Evolutionary conservation across 2,797 vertebrate genomes (phyloP), one percentile per base, ranked within the genome.

Genomic region (Pangasius djambal): DNA sequence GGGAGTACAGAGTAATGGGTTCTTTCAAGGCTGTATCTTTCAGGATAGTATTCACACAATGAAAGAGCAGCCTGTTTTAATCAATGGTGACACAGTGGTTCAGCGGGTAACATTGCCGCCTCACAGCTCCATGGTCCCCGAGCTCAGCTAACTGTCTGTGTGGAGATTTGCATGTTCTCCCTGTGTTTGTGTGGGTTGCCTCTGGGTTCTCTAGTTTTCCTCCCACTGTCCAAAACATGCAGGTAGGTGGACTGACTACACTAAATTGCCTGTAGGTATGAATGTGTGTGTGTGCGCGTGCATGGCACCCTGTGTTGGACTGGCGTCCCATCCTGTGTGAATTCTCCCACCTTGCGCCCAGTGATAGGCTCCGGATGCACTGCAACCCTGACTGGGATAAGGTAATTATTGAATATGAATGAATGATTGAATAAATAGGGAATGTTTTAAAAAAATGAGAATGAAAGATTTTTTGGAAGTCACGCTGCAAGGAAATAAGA

Each of bases 141-240:
- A 86, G 70, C 55, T 75, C 85, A 86, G 55, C 55, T 86, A 86
- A n/a, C 85, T 59, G 34, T 86, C 69, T 86, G 34, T 55, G 20
- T 86, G 6, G 52, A 61, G 15, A 86, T 86, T 61, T 37, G 48
- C 65, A 55, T 85, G 65, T 55, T 85, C 67, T 72, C 22, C 20
- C 16, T 86, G 69, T 85, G 83, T 72, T 70, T 70, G 48, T 34
- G 55, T 75, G 70, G 85, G 70, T 75, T 86, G 37, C 57, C 15
- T 44, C 22, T 86, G 67, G 20, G 31, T 86, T 34, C 84, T 86
- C 31, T 8, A 13, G 52, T n/a, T 74, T 86, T 86, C 37, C 67
- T 86, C 34, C 69, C 37, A 40, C 85, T 44, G 65, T 86, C 85
- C 55, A 44, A 86, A 86, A 86, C 34, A 75, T 55, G 44, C 65